Evolutionary conservation across 2,113 vertebrate genomes (phyloP), one percentile per base, ranked within the genome.

Genomic region (Calyptomena viridis): DNA sequence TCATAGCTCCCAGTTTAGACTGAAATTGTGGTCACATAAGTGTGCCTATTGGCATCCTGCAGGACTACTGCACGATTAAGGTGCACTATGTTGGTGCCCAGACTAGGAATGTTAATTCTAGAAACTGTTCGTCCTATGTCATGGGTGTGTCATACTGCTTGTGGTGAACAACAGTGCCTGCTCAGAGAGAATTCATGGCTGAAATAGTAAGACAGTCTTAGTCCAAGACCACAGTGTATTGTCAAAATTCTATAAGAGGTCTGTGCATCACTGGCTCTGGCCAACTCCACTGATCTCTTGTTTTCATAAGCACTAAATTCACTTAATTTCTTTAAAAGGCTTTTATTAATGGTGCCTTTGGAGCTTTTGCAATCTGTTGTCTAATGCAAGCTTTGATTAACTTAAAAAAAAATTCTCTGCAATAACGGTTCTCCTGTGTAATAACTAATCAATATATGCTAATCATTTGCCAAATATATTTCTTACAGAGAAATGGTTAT

Each of bases 341-440:
- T 58, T 68, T 95, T 73, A 89, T 94, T 77, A 87, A 73, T 47
- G 59, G 62, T 74, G 96, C 46, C 30, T 75, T 46, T 75, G 85
- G 88, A 85, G 49, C 44, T 73, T 90, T 92, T 92, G 62, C 66
- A 92, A 35, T 87, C 82, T 91, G 80, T 92, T 94, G 64, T 96
- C 93, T 95, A 95, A 96, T 78, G 80, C n/a, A 91, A 89, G 74
- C 84, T 95, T 95, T 95, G 90, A 93, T 96, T 83, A 87, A 84
- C 69, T 93, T 78, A 37, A 16, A 81, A 84, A n/a, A 90, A 94
- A 46, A 37, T 50, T 59, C 58, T 79, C 77, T 86, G 68, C 86
- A 80, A 24, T 94, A 94, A 58, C 49, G 53, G 14, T 80, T 67
- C 86, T 87, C 42, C 25, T 67, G 76, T 49, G 63, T 30, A 90